phyloP scores from a whole-genome alignment of 2,888 invertebrate genomes.

The Therioaphis trifolii region DNA sequence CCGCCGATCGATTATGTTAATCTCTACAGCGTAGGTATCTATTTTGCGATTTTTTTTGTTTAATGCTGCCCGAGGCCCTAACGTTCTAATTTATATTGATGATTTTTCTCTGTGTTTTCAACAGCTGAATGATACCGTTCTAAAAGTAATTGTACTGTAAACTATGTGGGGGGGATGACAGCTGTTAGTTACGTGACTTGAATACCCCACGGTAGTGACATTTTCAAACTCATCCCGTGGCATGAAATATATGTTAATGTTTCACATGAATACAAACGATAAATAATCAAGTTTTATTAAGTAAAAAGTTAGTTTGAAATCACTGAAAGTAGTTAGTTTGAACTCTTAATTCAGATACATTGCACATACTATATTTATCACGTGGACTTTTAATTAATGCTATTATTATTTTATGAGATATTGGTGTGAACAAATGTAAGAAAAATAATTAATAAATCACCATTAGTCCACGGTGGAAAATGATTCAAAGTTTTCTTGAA shows the following conservation, averaged over 20 bases:
- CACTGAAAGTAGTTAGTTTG: not conserved
- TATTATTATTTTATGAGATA: too few relatives aligned
- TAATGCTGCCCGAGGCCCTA: not conserved
- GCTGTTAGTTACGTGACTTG: slow-evolving; percentile 40
- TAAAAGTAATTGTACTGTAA: slow-evolving; percentile 34
- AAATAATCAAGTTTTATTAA: slow-evolving; percentile 28
- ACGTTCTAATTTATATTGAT: slow-evolving; percentile 20
- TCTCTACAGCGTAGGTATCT: too few relatives aligned
- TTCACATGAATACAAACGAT: slow-evolving; percentile 20
- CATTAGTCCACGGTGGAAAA: too few relatives aligned
- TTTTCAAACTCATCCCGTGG: slow-evolving; percentile 8
- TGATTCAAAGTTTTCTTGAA: too few relatives aligned
- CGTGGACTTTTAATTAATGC: not conserved
- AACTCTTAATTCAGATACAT: not conserved
- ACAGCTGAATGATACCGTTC: not conserved
- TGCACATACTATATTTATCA: not conserved
- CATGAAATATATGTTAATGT: slow-evolving; percentile 21
- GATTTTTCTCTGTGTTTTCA: not conserved
- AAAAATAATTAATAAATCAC: too few relatives aligned
- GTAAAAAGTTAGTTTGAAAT: not conserved
- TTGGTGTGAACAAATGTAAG: too few relatives aligned
- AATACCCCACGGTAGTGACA: slow-evolving; percentile 16
- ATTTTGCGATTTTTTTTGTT: too few relatives aligned
- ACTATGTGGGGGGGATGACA: slow-evolving; percentile 10
- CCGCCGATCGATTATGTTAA: too few relatives aligned